Evolutionary conservation across 2,113 vertebrate species (phyloP).

Genomic region (Anoplopoma fimbria): DNA sequence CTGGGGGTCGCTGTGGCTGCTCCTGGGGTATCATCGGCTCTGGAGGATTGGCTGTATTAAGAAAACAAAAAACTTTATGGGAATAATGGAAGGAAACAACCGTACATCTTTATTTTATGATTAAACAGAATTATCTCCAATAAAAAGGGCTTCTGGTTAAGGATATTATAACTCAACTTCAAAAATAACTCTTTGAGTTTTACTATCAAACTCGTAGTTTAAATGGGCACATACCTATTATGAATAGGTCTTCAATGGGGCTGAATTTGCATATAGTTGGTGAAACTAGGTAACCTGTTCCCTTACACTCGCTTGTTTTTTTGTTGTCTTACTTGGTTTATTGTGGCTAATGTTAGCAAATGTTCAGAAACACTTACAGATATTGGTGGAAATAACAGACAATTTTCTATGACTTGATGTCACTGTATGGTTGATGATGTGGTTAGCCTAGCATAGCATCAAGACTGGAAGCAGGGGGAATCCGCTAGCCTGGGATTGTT

Average conservation of each 20-base stretch:
- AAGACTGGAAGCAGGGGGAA: not conserved
- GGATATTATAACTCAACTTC: no score
- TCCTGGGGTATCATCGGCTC: slow-evolving; percentile 49
- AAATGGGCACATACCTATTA: not conserved
- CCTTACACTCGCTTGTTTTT: not conserved
- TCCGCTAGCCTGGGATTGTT: not conserved
- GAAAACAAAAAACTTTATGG: not conserved
- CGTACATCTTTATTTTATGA: not conserved
- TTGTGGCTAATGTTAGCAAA: not conserved
- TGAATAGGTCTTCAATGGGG: not conserved
- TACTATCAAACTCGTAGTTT: not conserved
- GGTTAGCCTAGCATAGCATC: not conserved
- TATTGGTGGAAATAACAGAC: no score
- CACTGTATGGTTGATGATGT: no score
- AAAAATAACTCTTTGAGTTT: no score
- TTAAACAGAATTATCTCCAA: not conserved
- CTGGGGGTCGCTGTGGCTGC: slow-evolving; percentile 37
- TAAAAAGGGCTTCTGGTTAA: not conserved
- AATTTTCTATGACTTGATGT: no score
- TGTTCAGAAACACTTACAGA: not conserved
- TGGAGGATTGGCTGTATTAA: slow-evolving; percentile 48
- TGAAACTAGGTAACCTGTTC: not conserved
- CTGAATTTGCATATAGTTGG: not conserved
- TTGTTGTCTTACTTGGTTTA: not conserved
- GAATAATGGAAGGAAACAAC: no score